A percentile compares a stretch with the other conserved stretches of the same genome.
Evolutionary conservation across 2,888 invertebrate genomes (phyloP).

Genomic region (Phanerotoma sp.): DNA sequence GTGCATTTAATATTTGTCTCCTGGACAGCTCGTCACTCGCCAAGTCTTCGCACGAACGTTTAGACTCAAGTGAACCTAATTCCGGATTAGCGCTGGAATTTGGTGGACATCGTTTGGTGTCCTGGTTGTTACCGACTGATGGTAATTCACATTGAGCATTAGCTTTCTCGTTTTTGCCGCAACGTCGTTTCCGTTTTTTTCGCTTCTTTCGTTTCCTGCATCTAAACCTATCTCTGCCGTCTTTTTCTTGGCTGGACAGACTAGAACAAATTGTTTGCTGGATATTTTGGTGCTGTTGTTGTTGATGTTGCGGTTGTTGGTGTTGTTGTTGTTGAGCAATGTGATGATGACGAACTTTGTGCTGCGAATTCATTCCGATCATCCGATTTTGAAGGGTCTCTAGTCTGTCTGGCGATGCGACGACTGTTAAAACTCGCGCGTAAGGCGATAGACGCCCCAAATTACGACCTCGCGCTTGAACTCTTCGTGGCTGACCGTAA

Average conservation of each 20-base stretch:
- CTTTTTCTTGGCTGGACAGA: constrained; percentile 45
- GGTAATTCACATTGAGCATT: constrained; percentile 42
- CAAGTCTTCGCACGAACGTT: constrained; percentile 48
- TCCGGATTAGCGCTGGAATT: constrained; percentile 24
- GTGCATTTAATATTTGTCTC: constrained; percentile 43
- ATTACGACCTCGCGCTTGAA: constrained; percentile 67
- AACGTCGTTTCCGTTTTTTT: constrained; percentile 57
- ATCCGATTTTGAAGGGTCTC: constrained; percentile 58
- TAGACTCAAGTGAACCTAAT: constrained; percentile 40
- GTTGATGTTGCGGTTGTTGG: constrained; percentile 38
- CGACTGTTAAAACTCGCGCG: constrained; percentile 69
- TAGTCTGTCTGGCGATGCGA: constrained; percentile 60
- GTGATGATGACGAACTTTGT: constrained; percentile 47
- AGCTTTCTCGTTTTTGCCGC: constrained; percentile 46
- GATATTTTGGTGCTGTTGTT: constrained; percentile 17
- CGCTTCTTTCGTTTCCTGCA: constrained; percentile 60
- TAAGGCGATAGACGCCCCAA: constrained; percentile 76
- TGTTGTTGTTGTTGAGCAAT: constrained; percentile 29
- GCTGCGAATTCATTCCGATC: constrained; percentile 50
- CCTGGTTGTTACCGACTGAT: constrained; percentile 15
- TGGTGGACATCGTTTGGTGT: constrained; percentile 5
- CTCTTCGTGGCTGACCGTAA: constrained; percentile 71
- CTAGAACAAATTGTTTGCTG: constrained; percentile 53
- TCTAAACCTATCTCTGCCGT: constrained; percentile 55
- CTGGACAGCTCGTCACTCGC: constrained; percentile 48